phyloP scores from a whole-genome alignment of 2,797 vertebrate genomes.

The Mastacembelus armatus region DNA sequence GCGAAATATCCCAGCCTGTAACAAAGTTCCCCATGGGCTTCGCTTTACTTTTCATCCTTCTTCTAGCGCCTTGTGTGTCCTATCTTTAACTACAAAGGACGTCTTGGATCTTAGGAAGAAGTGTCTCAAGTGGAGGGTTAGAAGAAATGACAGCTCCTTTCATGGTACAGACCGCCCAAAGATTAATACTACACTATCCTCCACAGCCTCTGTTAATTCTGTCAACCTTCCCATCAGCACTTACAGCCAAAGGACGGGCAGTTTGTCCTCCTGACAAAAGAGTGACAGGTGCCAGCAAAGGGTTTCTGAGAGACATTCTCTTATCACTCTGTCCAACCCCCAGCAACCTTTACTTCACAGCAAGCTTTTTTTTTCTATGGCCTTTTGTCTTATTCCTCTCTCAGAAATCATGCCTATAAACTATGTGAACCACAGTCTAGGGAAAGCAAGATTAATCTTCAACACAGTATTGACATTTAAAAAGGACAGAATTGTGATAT shows the following conservation, averaged over 20 bases:
- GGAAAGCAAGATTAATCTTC: constrained; percentile 4
- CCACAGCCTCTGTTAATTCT: constrained; percentile 53
- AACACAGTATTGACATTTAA: constrained; percentile 21
- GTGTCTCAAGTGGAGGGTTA: constrained; percentile 38
- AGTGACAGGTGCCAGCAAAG: constrained; percentile 86
- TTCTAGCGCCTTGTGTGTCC: constrained; percentile 26
- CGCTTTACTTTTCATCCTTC: constrained; percentile 58
- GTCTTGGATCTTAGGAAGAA: constrained; percentile 46
- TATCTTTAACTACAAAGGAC: constrained; percentile 52
- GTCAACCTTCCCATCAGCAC: constrained; percentile 48
- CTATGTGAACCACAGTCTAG: not conserved
- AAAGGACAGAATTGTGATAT: constrained; percentile 31
- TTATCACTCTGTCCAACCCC: constrained; percentile 23
- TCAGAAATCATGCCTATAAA: not conserved
- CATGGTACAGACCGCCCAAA: constrained; percentile 42
- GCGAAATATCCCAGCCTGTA: constrained; percentile 86
- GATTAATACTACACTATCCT: constrained; percentile 42
- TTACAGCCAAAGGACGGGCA: constrained; percentile 83
- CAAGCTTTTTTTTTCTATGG: not conserved
- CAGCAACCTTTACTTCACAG: constrained; percentile 13
- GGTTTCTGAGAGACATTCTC: constrained; percentile 33
- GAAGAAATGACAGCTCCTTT: constrained; percentile 51
- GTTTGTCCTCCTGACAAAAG: constrained; percentile 83
- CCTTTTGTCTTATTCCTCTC: not conserved
- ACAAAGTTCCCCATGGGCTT: constrained; percentile 80